Percentiles rank a stretch among this genome's conserved stretches.
phyloP scores from a whole-genome alignment of 2,888 invertebrate genomes.

The Harpalus rubripes region DNA sequence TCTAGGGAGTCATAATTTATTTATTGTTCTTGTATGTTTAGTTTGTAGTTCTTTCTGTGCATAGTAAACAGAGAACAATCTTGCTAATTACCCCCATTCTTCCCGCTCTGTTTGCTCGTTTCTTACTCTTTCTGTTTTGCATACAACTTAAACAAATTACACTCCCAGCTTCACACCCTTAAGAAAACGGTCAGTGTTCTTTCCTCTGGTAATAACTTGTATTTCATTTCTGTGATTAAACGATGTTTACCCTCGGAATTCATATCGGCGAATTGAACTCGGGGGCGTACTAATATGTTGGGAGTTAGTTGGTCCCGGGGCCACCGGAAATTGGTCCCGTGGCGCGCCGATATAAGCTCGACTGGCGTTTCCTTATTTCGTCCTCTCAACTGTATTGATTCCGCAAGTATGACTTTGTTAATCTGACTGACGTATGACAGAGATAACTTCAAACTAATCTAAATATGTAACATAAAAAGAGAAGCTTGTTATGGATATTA shows the following conservation, averaged over 20 bases:
- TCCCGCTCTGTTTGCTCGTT: not conserved
- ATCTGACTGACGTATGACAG: not conserved
- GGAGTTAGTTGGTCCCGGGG: slow-evolving; percentile 5
- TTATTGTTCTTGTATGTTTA: not conserved
- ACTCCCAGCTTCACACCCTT: not conserved
- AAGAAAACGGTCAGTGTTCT: too few relatives aligned
- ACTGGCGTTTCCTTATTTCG: slow-evolving; percentile 9
- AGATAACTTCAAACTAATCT: not conserved
- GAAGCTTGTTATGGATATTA: too few relatives aligned
- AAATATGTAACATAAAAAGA: not conserved
- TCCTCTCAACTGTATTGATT: not conserved
- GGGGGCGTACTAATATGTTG: slow-evolving; percentile 1
- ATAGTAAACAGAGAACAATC: not conserved
- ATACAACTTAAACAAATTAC: not conserved
- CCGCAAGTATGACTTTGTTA: not conserved
- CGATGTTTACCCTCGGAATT: not conserved
- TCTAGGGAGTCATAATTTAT: not conserved
- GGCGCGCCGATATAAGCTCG: slow-evolving; percentile 1
- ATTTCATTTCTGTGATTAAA: not conserved
- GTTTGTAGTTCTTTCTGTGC: not conserved
- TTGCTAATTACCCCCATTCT: not conserved
- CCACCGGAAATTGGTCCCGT: slow-evolving; percentile 51
- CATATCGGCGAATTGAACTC: not conserved
- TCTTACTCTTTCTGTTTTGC: not conserved
- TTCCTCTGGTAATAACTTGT: too few relatives aligned